Conservation (phyloP, 2,888 invertebrate genomes). For the Anthophora plumipes region DNA sequence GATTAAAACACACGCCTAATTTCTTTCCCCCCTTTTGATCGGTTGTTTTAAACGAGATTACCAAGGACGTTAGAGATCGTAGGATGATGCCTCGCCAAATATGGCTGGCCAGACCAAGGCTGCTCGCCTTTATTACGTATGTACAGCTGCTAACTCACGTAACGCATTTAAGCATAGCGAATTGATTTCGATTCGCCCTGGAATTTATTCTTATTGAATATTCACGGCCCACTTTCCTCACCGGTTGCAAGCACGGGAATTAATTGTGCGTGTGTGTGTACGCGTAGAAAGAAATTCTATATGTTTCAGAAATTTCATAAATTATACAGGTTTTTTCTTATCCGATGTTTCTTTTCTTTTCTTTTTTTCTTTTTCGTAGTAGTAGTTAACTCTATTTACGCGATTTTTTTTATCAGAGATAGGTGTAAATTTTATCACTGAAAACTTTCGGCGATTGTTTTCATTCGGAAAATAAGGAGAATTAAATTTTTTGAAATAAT, state of each 20-base stretch:
- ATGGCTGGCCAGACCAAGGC: constrained; percentile 82
- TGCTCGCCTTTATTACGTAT: constrained; percentile 65
- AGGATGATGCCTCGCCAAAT: constrained; percentile 87
- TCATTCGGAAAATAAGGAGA: too few relatives aligned
- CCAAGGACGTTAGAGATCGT: constrained; percentile 85
- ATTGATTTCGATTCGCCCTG: constrained; percentile 48
- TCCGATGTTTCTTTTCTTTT: too few relatives aligned
- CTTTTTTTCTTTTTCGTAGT: too few relatives aligned
- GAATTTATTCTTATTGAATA: constrained; percentile 47
- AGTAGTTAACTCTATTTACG: too few relatives aligned
- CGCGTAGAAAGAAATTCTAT: neutral
- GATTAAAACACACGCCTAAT: neutral
- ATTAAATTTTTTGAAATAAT: too few relatives aligned
- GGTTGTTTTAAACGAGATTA: constrained; percentile 51
- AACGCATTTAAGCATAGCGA: constrained; percentile 55
- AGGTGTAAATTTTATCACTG: too few relatives aligned
- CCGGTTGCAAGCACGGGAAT: too few relatives aligned
- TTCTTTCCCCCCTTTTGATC: neutral
- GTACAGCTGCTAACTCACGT: constrained; percentile 59
- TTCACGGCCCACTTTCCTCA: constrained; percentile 42
- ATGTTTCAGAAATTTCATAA: too few relatives aligned
- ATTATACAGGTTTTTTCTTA: too few relatives aligned
- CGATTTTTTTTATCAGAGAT: too few relatives aligned
- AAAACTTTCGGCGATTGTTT: too few relatives aligned
- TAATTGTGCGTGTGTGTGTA: too few relatives aligned